Conservation (phyloP, 2,797 vertebrate species). For the Rhinogobio ventralis region DNA sequence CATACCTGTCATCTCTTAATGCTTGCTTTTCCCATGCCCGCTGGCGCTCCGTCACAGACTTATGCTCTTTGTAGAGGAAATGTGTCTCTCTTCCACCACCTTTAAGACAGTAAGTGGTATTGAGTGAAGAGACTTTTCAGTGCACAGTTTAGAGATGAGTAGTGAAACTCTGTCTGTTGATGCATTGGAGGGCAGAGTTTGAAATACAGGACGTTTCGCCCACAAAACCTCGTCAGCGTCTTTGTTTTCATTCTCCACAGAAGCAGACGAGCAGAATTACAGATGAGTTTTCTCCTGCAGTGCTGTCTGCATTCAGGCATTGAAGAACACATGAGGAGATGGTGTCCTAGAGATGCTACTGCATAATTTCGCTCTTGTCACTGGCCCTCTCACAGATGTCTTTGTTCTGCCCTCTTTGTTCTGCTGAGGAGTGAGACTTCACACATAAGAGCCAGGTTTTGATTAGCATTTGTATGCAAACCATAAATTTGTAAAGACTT, state of each 20-base stretch:
- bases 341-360: slow-evolving; percentile 16
- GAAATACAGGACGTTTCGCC: slow-evolving; percentile 44
- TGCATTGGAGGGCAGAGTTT: slow-evolving; percentile 66
- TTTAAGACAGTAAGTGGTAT: slow-evolving; percentile 81
- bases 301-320: slow-evolving; percentile 17
- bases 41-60: slow-evolving; percentile 68
- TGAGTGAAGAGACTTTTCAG: slow-evolving; percentile 71
- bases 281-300: slow-evolving; percentile 15
- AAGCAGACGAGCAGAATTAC: slow-evolving; percentile 8
- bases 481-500: slow-evolving; percentile 22
- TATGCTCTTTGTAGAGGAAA: slow-evolving; percentile 83
- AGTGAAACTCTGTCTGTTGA: slow-evolving; percentile 64
- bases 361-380: slow-evolving; percentile 28
- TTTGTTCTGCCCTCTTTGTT: slow-evolving; percentile 42
- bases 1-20: slow-evolving; percentile 77
- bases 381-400: slow-evolving; percentile 23
- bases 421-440: slow-evolving; percentile 37
- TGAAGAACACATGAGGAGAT: slow-evolving; percentile 37
- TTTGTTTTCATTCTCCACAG: slow-evolving; percentile 2
- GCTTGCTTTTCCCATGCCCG: slow-evolving; percentile 68
- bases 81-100: slow-evolving; percentile 76
- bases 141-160: slow-evolving; percentile 70
- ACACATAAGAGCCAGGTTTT: slow-evolving; percentile 31
- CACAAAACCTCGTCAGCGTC: neutral
- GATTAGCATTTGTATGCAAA: slow-evolving; percentile 41